Evolutionary conservation across 2,797 vertebrate species (phyloP).

Genomic region (Choloepus didactylus): DNA sequence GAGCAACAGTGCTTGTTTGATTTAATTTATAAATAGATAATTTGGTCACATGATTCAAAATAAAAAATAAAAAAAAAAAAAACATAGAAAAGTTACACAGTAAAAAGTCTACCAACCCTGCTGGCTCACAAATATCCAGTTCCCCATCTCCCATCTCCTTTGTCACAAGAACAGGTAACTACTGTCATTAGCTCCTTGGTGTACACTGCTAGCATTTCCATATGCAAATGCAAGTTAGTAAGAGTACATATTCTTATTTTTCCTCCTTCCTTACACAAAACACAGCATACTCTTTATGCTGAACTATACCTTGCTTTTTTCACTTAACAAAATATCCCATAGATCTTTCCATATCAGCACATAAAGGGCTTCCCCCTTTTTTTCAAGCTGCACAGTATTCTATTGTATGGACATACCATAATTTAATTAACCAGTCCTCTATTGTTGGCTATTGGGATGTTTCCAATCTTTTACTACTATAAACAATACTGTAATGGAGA

Average conservation of each 20-base stretch:
- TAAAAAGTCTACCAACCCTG: neutral
- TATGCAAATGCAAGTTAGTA: neutral
- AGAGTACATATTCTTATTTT: neutral
- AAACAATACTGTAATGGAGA: constrained; percentile 29
- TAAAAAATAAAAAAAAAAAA: neutral
- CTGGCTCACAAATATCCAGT: neutral
- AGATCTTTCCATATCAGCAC: neutral
- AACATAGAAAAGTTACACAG: neutral
- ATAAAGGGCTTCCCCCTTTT: constrained; percentile 40
- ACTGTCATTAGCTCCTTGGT: neutral
- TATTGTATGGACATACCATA: neutral
- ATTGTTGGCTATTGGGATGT: neutral
- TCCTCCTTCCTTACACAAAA: neutral
- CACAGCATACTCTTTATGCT: neutral
- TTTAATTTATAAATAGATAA: constrained; percentile 18
- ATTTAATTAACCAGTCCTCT: constrained; percentile 3
- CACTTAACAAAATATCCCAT: neutral
- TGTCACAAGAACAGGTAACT: neutral
- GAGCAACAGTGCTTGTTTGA: neutral
- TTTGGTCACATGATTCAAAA: neutral
- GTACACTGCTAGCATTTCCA: neutral
- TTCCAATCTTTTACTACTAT: constrained; percentile 20
- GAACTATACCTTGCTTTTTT: neutral
- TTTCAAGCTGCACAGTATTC: neutral
- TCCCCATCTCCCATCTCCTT: neutral